phyloP scores from a whole-genome alignment of 2,113 vertebrate genomes.

The Corapipo altera region DNA sequence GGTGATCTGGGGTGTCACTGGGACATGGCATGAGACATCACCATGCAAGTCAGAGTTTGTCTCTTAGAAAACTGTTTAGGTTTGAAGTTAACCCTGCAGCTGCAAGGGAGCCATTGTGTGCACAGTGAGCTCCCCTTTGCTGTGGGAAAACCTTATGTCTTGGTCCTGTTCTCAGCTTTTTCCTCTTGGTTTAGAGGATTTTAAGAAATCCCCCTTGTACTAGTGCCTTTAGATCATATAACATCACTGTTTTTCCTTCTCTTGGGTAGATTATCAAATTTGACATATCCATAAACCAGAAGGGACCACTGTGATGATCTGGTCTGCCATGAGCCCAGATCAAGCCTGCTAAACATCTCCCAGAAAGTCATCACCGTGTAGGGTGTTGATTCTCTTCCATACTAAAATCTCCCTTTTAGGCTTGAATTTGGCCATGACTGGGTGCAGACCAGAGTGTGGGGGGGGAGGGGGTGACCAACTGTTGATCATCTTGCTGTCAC shows the following conservation, averaged over 20 bases:
- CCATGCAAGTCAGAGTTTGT: background rate
- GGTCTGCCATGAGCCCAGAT: too few relatives aligned
- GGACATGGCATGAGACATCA: background rate
- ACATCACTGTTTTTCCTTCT: background rate
- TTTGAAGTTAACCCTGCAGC: background rate
- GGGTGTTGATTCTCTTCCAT: background rate
- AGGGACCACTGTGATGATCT: background rate
- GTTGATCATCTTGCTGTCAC: background rate
- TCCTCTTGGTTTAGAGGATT: background rate
- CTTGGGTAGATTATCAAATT: background rate
- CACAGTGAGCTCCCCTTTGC: background rate
- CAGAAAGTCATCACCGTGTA: background rate
- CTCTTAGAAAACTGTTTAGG: background rate
- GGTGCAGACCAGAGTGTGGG: background rate
- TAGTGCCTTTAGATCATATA: background rate
- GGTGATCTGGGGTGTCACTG: background rate
- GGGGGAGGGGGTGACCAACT: background rate
- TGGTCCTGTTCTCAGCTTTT: background rate
- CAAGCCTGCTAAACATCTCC: background rate
- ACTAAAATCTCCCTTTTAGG: background rate
- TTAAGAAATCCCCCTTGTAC: background rate
- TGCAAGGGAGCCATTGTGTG: accelerated
- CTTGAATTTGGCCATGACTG: background rate
- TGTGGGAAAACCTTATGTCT: background rate
- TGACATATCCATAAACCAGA: background rate